Evolutionary conservation across 2,888 invertebrate genomes (phyloP).

Genomic region (Formica aserva): DNA sequence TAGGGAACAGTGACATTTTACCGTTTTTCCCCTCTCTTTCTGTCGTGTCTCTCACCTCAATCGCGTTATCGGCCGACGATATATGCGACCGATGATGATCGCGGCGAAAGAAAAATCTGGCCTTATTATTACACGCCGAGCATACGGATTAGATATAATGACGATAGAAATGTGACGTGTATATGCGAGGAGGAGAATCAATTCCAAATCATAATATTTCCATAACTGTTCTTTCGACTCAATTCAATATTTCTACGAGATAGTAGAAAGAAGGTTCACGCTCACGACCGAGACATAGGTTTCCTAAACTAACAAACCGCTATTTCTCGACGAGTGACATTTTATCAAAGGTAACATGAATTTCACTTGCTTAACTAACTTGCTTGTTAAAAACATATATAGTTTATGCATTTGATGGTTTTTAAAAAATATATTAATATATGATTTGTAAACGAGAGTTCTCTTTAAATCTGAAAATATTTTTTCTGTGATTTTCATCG

Average conservation of each 20-base stretch:
- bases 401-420: too few relatives aligned
- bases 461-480: too few relatives aligned
- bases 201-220: conserved; percentile 4
- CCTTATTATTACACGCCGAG: too few relatives aligned
- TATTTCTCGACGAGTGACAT: not conserved
- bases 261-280: not conserved
- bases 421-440: too few relatives aligned
- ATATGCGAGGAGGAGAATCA: not conserved
- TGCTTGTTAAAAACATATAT: too few relatives aligned
- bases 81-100: not conserved
- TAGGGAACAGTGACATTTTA: conserved; percentile 83
- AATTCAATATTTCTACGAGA: not conserved
- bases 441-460: too few relatives aligned
- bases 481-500: too few relatives aligned
- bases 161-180: conserved; percentile 11
- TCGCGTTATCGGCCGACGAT: conserved; percentile 19
- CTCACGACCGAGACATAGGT: not conserved
- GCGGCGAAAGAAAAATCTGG: conserved; percentile 10
- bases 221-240: not conserved
- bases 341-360: not conserved
- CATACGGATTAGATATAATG: not conserved
- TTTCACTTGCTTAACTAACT: too few relatives aligned
- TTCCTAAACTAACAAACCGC: not conserved
- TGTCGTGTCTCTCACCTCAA: not conserved
- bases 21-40: conserved; percentile 76